Percentiles rank a stretch among this genome's conserved stretches.
These are phyloP conservation scores for Etheostoma perlongum DNA, from an alignment of 2,797 vertebrate species.

Conservation along the genomic window DNA sequence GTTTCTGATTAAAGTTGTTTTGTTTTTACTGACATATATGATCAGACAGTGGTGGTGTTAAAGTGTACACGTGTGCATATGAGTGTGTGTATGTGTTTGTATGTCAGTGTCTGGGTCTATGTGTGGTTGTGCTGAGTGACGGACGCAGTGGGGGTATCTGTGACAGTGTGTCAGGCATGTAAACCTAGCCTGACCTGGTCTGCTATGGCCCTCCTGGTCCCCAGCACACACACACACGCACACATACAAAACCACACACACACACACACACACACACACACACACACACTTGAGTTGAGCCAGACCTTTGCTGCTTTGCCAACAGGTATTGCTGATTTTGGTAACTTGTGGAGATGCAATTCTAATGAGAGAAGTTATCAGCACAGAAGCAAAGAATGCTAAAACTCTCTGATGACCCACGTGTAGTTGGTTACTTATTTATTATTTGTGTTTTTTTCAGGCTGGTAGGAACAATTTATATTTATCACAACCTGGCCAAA, in stretches of 20 bases:
- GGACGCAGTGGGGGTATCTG: slow-evolving; percentile 88
- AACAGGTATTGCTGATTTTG: slow-evolving; percentile 9
- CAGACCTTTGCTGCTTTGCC: slow-evolving; percentile 4
- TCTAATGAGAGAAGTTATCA: slow-evolving; percentile 11
- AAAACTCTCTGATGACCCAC: too few species aligned
- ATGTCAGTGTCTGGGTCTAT: slow-evolving; percentile 47
- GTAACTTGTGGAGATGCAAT: slow-evolving; percentile 7
- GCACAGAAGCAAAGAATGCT: neutral
- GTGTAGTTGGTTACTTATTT: too few species aligned
- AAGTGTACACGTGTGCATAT: slow-evolving; percentile 27
- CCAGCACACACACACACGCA: slow-evolving; percentile 22
- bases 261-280: slow-evolving; percentile 13
- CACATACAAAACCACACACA: slow-evolving; percentile 6
- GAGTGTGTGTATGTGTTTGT: slow-evolving; percentile 42
- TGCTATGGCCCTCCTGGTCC: slow-evolving; percentile 75
- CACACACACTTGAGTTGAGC: slow-evolving; percentile 12
- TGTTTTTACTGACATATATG: slow-evolving; percentile 41
- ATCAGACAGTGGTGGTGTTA: slow-evolving; percentile 21
- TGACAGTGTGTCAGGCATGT: slow-evolving; percentile 85
- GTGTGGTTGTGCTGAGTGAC: slow-evolving; percentile 74
- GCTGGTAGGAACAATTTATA: too few species aligned
- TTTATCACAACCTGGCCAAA: too few species aligned
- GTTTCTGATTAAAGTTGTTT: slow-evolving; percentile 45
- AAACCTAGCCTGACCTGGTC: slow-evolving; percentile 81
- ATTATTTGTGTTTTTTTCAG: too few species aligned